Percentiles rank a stretch among this genome's conserved stretches.
phyloP scores from a whole-genome alignment of 2,888 invertebrate species.

The Papilio demoleus region DNA sequence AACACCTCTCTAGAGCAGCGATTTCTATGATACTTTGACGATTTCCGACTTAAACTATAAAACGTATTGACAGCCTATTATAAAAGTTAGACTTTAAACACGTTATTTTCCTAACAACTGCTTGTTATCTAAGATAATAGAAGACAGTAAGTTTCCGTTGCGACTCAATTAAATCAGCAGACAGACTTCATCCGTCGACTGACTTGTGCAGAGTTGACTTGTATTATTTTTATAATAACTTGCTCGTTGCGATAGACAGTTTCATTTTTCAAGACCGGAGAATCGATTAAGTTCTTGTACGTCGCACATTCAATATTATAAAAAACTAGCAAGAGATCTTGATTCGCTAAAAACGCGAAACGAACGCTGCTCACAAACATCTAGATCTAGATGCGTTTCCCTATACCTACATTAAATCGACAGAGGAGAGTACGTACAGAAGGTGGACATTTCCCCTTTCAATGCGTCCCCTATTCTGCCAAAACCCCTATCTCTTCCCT shows the following conservation, averaged over 20 bases:
- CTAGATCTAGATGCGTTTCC: too few relatives aligned
- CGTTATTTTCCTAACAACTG: not conserved
- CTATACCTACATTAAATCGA: too few relatives aligned
- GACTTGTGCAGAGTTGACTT: not conserved
- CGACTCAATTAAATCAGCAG: conserved; percentile 8
- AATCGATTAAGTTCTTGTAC: not conserved
- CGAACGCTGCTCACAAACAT: too few relatives aligned
- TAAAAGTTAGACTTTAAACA: not conserved
- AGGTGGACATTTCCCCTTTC: too few relatives aligned
- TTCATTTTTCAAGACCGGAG: not conserved
- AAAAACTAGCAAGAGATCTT: too few relatives aligned
- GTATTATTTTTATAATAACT: conserved; percentile 4
- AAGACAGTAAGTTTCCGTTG: not conserved
- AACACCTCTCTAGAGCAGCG: too few relatives aligned
- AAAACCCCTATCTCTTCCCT: too few relatives aligned
- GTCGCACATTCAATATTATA: not conserved
- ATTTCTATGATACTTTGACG: too few relatives aligned
- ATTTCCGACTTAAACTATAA: too few relatives aligned
- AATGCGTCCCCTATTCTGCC: too few relatives aligned
- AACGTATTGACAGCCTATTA: not conserved
- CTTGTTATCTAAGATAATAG: not conserved
- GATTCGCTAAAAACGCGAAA: too few relatives aligned
- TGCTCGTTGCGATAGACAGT: not conserved
- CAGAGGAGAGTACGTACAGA: too few relatives aligned
- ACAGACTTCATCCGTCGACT: not conserved